Evolutionary conservation across 2,113 vertebrate genomes (phyloP).

Genomic region (rabbit (Oryctolagus cuniculus)): DNA sequence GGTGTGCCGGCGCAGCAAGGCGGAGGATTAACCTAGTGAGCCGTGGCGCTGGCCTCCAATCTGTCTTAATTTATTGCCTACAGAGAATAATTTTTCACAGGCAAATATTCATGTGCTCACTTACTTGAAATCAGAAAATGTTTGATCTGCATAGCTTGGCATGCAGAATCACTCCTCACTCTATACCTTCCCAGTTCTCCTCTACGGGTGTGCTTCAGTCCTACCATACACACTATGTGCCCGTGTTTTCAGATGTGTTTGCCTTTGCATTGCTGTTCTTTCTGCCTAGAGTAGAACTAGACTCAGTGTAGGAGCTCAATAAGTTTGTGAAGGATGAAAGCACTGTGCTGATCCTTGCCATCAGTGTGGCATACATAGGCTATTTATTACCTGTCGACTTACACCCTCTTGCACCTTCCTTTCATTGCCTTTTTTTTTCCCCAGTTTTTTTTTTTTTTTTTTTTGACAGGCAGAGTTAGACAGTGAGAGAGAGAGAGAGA

Average conservation of each 20-base stretch:
- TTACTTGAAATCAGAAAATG: not conserved
- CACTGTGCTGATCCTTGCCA: not conserved
- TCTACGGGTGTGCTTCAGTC: not conserved
- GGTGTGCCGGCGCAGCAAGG: too few relatives aligned
- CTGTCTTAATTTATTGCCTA: not conserved
- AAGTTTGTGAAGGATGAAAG: not conserved
- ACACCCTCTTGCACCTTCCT: not conserved
- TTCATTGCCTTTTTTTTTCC: not conserved
- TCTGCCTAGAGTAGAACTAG: not conserved
- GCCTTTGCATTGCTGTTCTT: not conserved
- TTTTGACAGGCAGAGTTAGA: not conserved
- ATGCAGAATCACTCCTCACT: not conserved
- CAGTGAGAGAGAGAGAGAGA: too few relatives aligned
- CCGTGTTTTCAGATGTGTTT: not conserved
- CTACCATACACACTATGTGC: not conserved
- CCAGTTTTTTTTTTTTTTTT: not conserved
- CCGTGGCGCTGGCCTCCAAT: not conserved
- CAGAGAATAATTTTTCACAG: conserved; percentile 3
- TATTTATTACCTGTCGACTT: not conserved
- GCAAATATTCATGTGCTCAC: not conserved
- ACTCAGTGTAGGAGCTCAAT: not conserved
- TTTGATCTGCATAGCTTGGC: not conserved
- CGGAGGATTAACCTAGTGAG: too few relatives aligned
- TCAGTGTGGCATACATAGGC: not conserved
- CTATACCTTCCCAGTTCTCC: not conserved